Conservation (phyloP, 2,113 vertebrate genomes). For the Phocoena sinus region DNA sequence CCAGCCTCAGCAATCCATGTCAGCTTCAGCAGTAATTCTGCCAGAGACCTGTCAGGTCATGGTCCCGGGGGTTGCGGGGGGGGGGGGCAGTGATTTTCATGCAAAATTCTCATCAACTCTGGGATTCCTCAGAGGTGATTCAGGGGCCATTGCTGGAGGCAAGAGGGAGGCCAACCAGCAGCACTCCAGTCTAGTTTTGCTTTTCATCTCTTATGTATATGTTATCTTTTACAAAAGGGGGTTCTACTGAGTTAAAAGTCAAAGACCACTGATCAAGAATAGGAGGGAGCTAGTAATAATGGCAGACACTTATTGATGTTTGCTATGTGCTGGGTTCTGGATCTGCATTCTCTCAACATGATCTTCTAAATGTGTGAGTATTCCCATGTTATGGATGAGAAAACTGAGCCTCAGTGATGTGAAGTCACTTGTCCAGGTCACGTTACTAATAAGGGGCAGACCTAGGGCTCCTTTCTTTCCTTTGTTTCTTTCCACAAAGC, state of each 20-base stretch:
- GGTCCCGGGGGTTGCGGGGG: background rate
- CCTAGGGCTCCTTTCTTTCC: background rate
- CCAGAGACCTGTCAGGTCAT: conserved; percentile 20
- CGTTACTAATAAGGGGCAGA: background rate
- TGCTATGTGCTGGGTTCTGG: background rate
- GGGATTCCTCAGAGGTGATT: conserved; percentile 14
- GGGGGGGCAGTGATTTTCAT: background rate
- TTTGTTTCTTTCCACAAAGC: background rate
- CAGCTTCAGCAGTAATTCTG: conserved; percentile 22
- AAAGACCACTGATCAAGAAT: background rate
- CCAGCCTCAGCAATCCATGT: conserved; percentile 3
- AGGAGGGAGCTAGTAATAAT: background rate
- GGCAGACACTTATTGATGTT: background rate
- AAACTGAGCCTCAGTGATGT: background rate
- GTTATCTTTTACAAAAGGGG: background rate
- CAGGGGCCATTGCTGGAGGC: background rate
- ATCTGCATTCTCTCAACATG: background rate
- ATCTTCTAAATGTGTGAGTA: background rate
- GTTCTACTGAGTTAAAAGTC: background rate
- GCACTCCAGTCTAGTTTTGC: background rate
- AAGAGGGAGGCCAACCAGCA: background rate
- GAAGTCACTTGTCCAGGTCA: background rate
- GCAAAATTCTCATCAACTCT: conserved; percentile 15
- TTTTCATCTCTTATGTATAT: background rate
- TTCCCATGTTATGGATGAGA: background rate